Evolutionary conservation across 2,888 invertebrate genomes (phyloP).

Genomic region (Thysanoteuthis rhombus): DNA sequence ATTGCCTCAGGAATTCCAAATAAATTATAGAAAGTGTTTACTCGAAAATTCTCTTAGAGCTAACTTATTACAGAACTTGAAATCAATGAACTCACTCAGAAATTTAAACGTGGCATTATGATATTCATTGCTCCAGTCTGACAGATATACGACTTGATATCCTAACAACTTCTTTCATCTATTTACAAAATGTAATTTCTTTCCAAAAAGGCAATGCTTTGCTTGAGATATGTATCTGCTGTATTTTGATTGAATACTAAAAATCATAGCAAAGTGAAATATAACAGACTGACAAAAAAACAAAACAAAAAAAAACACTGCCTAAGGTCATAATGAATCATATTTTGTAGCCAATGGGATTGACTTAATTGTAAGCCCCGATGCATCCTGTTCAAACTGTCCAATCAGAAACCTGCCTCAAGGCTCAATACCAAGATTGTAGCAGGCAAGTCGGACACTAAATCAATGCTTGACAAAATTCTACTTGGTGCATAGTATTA

Average conservation of each 20-base stretch:
- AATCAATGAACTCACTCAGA: too few relatives aligned
- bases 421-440: neutral
- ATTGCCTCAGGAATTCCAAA: too few relatives aligned
- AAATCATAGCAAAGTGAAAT: neutral
- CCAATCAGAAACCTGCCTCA: neutral
- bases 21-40: too few relatives aligned
- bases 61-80: too few relatives aligned
- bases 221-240: too few relatives aligned
- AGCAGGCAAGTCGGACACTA: neutral
- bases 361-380: neutral
- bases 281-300: neutral
- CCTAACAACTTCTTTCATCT: neutral
- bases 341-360: constrained; percentile 12
- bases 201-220: neutral
- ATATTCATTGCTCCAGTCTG: too few relatives aligned
- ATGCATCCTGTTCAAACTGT: neutral
- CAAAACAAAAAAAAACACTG: neutral
- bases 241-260: neutral
- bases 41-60: too few relatives aligned
- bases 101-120: too few relatives aligned
- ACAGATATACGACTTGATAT: too few relatives aligned
- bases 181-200: neutral
- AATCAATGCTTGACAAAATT: neutral
- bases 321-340: neutral
- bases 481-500: neutral